Percentiles rank a stretch among this genome's conserved stretches.
Conservation (phyloP, 2,888 invertebrate genomes). For the Brachylomia viminalis region DNA sequence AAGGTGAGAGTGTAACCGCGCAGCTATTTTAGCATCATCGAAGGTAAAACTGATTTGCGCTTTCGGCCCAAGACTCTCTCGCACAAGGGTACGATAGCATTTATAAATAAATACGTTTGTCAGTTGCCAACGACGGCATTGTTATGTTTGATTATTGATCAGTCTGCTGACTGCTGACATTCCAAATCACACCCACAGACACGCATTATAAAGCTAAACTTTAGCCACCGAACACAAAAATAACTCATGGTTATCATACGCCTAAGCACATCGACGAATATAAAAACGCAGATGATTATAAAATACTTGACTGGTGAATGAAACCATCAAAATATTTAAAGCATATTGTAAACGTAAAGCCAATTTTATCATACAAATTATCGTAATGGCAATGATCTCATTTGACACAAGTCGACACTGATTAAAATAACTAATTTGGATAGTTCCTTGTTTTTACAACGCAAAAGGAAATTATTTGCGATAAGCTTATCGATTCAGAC, state of each 20-base stretch:
- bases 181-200: slow-evolving; percentile 47
- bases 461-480: slow-evolving; percentile 84
- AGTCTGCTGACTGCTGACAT: slow-evolving; percentile 73
- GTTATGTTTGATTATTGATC: slow-evolving; percentile 74
- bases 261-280: slow-evolving; percentile 30
- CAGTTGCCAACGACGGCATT: slow-evolving; percentile 83
- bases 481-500: slow-evolving; percentile 78
- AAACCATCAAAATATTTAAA: slow-evolving; percentile 70
- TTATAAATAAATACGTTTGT: slow-evolving; percentile 88
- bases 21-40: slow-evolving; percentile 90
- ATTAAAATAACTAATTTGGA: slow-evolving; percentile 80
- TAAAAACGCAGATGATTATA: slow-evolving; percentile 42
- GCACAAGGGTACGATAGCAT: slow-evolving; percentile 86
- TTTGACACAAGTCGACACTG: slow-evolving; percentile 79
- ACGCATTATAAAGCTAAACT: slow-evolving; percentile 43
- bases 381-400: slow-evolving; percentile 86
- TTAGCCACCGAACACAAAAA: slow-evolving; percentile 36
- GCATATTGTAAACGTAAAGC: slow-evolving; percentile 70
- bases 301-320: slow-evolving; percentile 66
- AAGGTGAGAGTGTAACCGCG: slow-evolving; percentile 89
- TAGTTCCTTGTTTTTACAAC: slow-evolving; percentile 82
- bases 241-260: slow-evolving; percentile 56
- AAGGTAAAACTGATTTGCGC: slow-evolving; percentile 90
- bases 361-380: slow-evolving; percentile 78
- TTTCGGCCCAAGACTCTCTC: slow-evolving; percentile 89